phyloP scores from a whole-genome alignment of 2,888 invertebrate genomes.

The Euproctis similis region DNA sequence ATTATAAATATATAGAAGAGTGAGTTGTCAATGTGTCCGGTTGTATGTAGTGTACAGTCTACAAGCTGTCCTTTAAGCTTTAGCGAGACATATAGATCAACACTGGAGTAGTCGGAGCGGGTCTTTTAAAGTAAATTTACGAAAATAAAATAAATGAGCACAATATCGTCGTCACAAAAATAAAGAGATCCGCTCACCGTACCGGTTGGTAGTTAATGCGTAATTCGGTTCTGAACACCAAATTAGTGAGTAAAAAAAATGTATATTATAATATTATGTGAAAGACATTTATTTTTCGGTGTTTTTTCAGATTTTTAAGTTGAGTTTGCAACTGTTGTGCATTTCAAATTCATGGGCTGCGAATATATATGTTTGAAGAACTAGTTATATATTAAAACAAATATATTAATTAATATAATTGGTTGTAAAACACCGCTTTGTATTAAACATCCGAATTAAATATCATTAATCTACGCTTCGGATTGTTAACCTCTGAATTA shows the following conservation, averaged over 20 bases:
- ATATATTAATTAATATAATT: too few species aligned
- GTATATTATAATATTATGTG: constrained; percentile 46
- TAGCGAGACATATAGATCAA: constrained; percentile 43
- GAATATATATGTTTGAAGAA: constrained; percentile 7
- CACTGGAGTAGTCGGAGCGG: constrained; percentile 25
- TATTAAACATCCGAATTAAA: too few species aligned
- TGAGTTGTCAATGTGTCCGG: constrained; percentile 60
- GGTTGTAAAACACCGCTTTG: too few species aligned
- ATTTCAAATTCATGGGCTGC: constrained; percentile 20
- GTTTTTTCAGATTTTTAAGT: constrained; percentile 60
- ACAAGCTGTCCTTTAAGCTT: constrained; percentile 56
- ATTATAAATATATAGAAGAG: too few species aligned
- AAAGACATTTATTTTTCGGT: constrained; percentile 61
- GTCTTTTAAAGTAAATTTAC: constrained; percentile 8
- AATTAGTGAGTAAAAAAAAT: constrained; percentile 64
- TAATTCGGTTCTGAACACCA: constrained; percentile 65
- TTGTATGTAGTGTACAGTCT: too few species aligned
- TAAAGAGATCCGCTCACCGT: constrained; percentile 29
- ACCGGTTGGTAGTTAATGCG: constrained; percentile 37
- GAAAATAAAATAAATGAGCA: constrained; percentile 13
- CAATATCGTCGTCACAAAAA: constrained; percentile 26
- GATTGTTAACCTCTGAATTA: too few species aligned
- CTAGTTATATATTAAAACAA: too few species aligned
- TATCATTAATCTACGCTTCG: too few species aligned
- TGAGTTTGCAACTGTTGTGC: constrained; percentile 47